Evolutionary conservation across 1,140 invertebrate genomes (phyloP).

Genomic region (Ceratina australensis): DNA sequence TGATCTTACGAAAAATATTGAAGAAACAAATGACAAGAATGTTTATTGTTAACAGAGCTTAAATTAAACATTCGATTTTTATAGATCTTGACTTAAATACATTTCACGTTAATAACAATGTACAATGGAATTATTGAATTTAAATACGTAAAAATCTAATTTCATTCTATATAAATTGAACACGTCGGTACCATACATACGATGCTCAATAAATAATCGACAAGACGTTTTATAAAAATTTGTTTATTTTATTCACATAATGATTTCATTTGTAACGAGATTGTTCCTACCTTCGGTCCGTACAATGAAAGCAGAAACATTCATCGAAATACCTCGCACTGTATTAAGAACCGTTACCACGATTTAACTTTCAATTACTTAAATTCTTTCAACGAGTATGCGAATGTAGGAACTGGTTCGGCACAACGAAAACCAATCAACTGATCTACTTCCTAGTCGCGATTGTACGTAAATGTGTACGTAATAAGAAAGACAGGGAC

Average conservation of each 20-base stretch:
- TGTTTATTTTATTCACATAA: background rate
- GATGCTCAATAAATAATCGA: background rate
- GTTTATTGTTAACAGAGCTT: no score
- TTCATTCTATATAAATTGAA: background rate
- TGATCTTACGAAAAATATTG: no score
- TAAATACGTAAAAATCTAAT: no score
- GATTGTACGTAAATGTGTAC: background rate
- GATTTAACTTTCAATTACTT: background rate
- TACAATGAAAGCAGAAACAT: slow-evolving; percentile 3
- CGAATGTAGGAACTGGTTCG: background rate
- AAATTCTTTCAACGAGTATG: background rate
- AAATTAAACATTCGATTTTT: no score
- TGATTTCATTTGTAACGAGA: slow-evolving; percentile 1
- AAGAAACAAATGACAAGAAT: no score
- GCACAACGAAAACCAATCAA: slow-evolving; percentile 17
- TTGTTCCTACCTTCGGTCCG: slow-evolving; percentile 39
- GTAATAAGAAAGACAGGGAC: slow-evolving; percentile 28
- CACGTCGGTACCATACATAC: background rate
- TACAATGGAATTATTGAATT: background rate
- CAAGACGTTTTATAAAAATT: background rate
- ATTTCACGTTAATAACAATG: background rate
- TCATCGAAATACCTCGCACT: slow-evolving; percentile 28
- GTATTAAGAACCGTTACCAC: background rate
- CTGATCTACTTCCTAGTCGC: slow-evolving; percentile 4
- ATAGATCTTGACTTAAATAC: no score